Evolutionary conservation across 2,113 vertebrate species (phyloP), one percentile per base, ranked within the genome.

Genomic region (Carassius gibelio): DNA sequence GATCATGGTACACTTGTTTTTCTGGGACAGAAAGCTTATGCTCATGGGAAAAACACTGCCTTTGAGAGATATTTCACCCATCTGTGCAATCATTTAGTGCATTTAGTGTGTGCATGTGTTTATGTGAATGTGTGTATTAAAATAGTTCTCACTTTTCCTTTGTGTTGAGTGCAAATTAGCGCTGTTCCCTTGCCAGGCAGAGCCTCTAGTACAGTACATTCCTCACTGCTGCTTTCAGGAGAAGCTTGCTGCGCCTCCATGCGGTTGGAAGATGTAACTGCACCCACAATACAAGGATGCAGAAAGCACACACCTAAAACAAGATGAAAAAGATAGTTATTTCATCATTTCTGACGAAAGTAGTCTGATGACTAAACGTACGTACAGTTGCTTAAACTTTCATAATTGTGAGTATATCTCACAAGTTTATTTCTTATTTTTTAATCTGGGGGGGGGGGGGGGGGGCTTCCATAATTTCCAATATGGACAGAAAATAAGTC

Each of bases 161-260:
- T 96, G 42, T 97, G 96, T 88, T 96, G 96, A 72, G 95, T 94
- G 88, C 96, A 97, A 8, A 95, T 96, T 8, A 96, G 92, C 0
- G 94, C 95, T 0, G 95, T 92, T 88, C 94, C 96, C 90, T 95
- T 96, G 15, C 95, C 95, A 0, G 95, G 95, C 91, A 96, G 94
- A 0, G 96, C 96, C 94, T 97, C 96, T 94, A 97, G 84, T 89
- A 96, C 96, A 92, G 96, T 95, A 84, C 96, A 95, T 87, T 96
- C 96, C 88, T 96, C 96, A 82, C 93, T 94, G 88, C 94, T 96
- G 92, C 93, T 97, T 87, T 96, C 96, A 0, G 96, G 96, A 0
- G 96, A 95, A 91, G 95, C 93, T 89, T 96, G 96, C 94, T 95
- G 94, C 90, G 96, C 95, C 42, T 97, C 96, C 96, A 97, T 96